Evolutionary conservation across 2,888 invertebrate species (phyloP), one percentile per base, ranked within the genome.

Genomic region (Drosophila imparisetae): DNA sequence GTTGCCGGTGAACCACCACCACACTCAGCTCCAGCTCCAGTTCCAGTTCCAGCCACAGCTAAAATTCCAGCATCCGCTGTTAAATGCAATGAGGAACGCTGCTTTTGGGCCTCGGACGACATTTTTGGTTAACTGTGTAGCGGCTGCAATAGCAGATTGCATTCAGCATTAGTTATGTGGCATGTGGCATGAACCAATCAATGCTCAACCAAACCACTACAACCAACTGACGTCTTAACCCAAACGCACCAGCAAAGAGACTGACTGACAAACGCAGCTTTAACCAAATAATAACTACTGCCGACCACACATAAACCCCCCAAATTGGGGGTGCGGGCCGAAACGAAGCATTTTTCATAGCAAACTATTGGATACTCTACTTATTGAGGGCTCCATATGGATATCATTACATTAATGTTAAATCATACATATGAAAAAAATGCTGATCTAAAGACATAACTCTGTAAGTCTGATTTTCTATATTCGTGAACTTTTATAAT

Each of bases 121-220:
- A 80, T 81, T 75, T 71, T 72, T 54, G 70, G 76, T 72, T 70
- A 71, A 65, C 45, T 60, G 57, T 57, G 57, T 69, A 67, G 52
- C 60, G 69, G 21, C 45, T 45, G 45, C 21, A 45, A 45, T 86
- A 89, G 90, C 75, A 89, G 89, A 32, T 68, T 69, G 66, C 83
- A 84, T 87, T 73, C 69, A 82, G 45, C 65, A 40, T 74, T 82
- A 55, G 27, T 38, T 27, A 18, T 24, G 6, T 53, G 36, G 36
- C 18, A 27, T 18, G 34, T 11, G 8, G 21, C 18, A 52, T 32
- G 13, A 30, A n/a, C 53, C 53, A 53, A 53, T 13, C 52, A 21
- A 53, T 32, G 11, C 15, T 10, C 18, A 24, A 36, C 10, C 21
- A 24, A 54, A 27, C 24, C 10, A 36, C 24, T 15, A 36, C 36